Percentiles rank a stretch among this genome's conserved stretches.
Conservation (phyloP, 2,888 invertebrate genomes). For the Ennomos fuscantarius region DNA sequence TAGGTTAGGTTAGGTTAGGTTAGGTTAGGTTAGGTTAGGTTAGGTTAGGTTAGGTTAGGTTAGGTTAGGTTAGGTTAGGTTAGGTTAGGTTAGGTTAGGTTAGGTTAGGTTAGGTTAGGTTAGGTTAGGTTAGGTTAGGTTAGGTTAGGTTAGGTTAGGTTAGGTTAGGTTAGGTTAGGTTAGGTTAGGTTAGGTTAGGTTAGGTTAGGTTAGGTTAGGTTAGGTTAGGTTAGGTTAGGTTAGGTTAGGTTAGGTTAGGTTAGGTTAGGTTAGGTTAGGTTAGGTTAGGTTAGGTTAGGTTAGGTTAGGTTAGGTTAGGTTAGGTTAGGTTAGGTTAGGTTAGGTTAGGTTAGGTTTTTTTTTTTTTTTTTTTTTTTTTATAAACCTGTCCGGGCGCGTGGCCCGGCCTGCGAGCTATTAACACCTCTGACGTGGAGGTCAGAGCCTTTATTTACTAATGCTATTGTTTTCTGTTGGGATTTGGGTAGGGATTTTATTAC, state of each 20-base stretch:
- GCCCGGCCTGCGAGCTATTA: too few relatives aligned
- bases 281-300: conserved; percentile 20
- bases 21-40: conserved; percentile 18
- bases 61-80: conserved; percentile 5
- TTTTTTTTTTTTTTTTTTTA: too few relatives aligned
- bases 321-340: conserved; percentile 21
- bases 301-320: conserved; percentile 19
- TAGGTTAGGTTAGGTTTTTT: too few relatives aligned
- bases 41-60: background rate
- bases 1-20: conserved; percentile 15
- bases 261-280: conserved; percentile 23
- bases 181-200: conserved; percentile 29
- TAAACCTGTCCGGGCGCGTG: too few relatives aligned
- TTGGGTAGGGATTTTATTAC: too few relatives aligned
- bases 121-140: conserved; percentile 5
- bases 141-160: conserved; percentile 23
- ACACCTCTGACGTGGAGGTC: too few relatives aligned
- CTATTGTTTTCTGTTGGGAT: too few relatives aligned
- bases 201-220: conserved; percentile 25
- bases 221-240: conserved; percentile 22
- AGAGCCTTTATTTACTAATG: too few relatives aligned
- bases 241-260: conserved; percentile 23
- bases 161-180: conserved; percentile 25
- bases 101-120: background rate
- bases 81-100: conserved; percentile 1